Base-by-base conservation (phyloP, 2,113 vertebrate species). In the Xyrauchen texanus region DNA sequence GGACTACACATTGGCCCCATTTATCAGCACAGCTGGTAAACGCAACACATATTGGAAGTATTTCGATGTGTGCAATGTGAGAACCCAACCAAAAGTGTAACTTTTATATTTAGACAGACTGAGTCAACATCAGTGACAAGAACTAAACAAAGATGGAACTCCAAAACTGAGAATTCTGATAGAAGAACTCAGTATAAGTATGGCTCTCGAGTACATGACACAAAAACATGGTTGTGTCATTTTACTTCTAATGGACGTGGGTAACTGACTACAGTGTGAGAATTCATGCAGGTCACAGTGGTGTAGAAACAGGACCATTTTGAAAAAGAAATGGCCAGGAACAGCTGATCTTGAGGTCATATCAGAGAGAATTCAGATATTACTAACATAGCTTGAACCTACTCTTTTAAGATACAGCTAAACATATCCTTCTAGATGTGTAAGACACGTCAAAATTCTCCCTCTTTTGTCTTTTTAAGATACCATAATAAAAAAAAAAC, bases 381-480 rank as follows among this genome's bases (percentile, higher is more conserved):
- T 64, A 79, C 15, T 66, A 75, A 74, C 15, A 80, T 12, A 60
- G 55, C 49, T 62, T 15, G 12, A 68, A 44, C 53, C 47, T 34
- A 34, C 21, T 34, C 21, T 34, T n/a, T n/a, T 34, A 34, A 34
- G 21, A 34, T 34, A 34, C 21, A 34, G 21, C 21, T 34, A 34
- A 34, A 34, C 21, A 34, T 34, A 34, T 34, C 21, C 21, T 34
- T 34, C 21, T 34, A 34, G 21, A 3, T 34, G 21, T 34, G 21
- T 34, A 34, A 34, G 21, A 34, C 21, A 34, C 21, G 3, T 62
- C 3, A 68, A 67, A 53, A 47, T 46, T 68, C 64, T 63, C 71
- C 71, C 64, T 46, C 47, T 70, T 58, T 77, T 55, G 72, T 64
- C 66, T 80, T 81, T 49, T 79, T 77, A 64, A 81, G 58, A 58